Evolutionary conservation across 2,888 invertebrate genomes (phyloP), one percentile per base, ranked within the genome.

Genomic region (Rhingia rostrata): DNA sequence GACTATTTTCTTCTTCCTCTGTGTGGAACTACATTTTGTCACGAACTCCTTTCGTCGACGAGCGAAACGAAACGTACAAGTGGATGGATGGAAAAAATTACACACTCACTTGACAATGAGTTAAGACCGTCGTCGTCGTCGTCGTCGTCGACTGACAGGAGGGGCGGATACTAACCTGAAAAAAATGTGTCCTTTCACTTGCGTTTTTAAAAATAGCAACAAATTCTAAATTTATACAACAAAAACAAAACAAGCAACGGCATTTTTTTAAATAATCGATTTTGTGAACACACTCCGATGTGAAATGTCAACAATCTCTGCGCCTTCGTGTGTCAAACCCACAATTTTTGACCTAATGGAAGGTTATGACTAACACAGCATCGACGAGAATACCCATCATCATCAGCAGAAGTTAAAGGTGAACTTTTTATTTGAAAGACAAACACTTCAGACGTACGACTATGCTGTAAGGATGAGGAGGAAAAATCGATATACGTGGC

Each of bases 21-120:
- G 12, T 30, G 22, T 32, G 67, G 67, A 83, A 83, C 83, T 80
- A 84, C 84, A 84, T 84, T 75, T 84, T 80, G 84, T 84, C 84
- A 84, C 84, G 84, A 84, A 84, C 70, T 79, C 73, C 51, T 83
- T 66, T 60, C 66, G 22, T 22, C 22, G 22, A 22, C 22, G 22
- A 22, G 2, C 22, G 66, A 63, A 80, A 73, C 41, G 69, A 63
- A 69, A 66, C 47, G 69, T 67, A 73, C 83, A 79, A 78, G 82
- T 83, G 67, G 78, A 78, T 73, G 73, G 67, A 22, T 22, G 22
- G 22, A 22, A 78, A 67, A 58, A 64, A 73, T 67, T 79, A 79
- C 72, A 67, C 43, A 83, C 79, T 74, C 80, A 64, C 63, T 74
- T 69, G 67, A 79, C 61, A 72, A 56, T 64, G 53, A 33, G 49